phyloP scores from a whole-genome alignment of 2,888 invertebrate species.

The Melipona bicolor region DNA sequence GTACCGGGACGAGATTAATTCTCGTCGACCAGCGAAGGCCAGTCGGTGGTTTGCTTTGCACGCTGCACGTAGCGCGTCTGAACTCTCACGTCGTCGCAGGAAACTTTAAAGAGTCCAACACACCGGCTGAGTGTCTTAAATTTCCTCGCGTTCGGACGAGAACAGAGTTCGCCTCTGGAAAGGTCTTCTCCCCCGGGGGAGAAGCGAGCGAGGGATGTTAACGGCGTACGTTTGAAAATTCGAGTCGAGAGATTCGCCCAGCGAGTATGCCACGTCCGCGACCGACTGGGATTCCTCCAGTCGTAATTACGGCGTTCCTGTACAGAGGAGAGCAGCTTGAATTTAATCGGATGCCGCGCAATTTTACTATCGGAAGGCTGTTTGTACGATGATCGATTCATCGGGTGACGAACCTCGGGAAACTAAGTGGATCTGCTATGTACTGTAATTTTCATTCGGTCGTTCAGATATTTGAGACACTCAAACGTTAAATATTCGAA shows the following conservation, averaged over 20 bases:
- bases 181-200: conserved; percentile 5
- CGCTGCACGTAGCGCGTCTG: conserved; percentile 37
- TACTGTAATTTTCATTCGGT: no score
- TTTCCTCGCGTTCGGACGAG: conserved; percentile 11
- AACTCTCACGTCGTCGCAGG: conserved; percentile 20
- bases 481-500: no score
- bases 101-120: conserved; percentile 34
- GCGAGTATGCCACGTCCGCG: not conserved
- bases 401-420: not conserved
- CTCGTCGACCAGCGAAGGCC: conserved; percentile 40
- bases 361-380: not conserved
- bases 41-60: conserved; percentile 17
- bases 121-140: conserved; percentile 25
- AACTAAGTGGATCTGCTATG: not conserved
- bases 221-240: not conserved
- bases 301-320: not conserved
- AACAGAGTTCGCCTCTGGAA: conserved; percentile 4
- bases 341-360: conserved; percentile 6
- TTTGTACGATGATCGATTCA: conserved; percentile 11
- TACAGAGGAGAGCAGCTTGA: not conserved
- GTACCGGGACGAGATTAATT: conserved; percentile 57
- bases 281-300: not conserved
- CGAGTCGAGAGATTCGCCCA: not conserved
- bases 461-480: no score
- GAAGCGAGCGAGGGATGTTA: not conserved